These are phyloP conservation scores for Albula goreensis DNA, from an alignment of 2,113 vertebrate species.

Conservation along the genomic window DNA sequence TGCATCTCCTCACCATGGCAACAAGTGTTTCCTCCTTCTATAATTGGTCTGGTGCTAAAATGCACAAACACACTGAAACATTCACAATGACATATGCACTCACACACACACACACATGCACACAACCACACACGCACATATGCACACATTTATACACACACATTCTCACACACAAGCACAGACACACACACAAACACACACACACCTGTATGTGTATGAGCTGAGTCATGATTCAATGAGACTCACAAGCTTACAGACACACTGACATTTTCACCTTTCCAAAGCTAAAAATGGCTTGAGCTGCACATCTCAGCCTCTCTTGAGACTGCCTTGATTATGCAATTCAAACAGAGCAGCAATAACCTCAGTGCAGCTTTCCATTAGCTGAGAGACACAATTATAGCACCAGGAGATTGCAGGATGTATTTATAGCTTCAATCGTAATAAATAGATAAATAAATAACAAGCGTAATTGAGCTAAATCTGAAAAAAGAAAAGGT, in stretches of 20 bases:
- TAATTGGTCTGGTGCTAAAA: neutral
- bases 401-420: slow-evolving; percentile 12
- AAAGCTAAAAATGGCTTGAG: slow-evolving; percentile 45
- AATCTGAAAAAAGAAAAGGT: neutral
- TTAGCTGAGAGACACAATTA: neutral
- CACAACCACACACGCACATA: slow-evolving; percentile 1
- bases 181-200: slow-evolving; percentile 7
- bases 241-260: neutral
- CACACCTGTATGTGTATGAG: neutral
- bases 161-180: neutral
- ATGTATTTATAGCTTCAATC: slow-evolving; percentile 45
- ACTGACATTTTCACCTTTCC: slow-evolving; percentile 12
- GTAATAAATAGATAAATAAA: slow-evolving; percentile 6
- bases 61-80: neutral
- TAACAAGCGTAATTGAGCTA: neutral
- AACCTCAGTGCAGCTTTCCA: slow-evolving; percentile 1
- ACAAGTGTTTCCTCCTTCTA: neutral
- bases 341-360: slow-evolving; percentile 3
- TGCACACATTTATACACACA: slow-evolving; percentile 8
- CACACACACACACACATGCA: neutral
- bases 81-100: no score
- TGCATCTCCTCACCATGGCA: neutral
- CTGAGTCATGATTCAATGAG: neutral
- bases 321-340: slow-evolving; percentile 28
- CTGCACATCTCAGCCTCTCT: slow-evolving; percentile 38